These are phyloP conservation scores for Pogonognathellus flavescens DNA, from an alignment of 1,140 invertebrate species.

Conservation along the genomic window DNA sequence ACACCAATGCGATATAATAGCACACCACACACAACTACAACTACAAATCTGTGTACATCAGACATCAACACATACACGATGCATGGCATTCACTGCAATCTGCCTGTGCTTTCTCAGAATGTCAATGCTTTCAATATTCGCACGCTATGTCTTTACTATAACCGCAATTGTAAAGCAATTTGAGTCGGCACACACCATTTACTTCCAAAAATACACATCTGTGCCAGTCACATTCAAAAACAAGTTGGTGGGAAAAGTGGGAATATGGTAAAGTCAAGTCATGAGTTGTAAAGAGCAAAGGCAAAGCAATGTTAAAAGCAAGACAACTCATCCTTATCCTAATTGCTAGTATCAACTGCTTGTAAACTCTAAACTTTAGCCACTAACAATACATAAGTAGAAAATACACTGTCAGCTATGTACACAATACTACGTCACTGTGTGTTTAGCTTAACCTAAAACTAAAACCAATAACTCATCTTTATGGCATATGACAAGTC, in stretches of 20 bases:
- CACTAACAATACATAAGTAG: background rate
- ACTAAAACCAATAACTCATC: conserved; percentile 8
- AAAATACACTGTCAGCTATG: background rate
- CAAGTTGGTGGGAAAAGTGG: conserved; percentile 40
- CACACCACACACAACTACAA: conserved; percentile 17
- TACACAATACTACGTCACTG: background rate
- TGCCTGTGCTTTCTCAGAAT: conserved; percentile 42
- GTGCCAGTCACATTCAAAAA: conserved; percentile 45
- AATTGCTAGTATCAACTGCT: conserved; percentile 21
- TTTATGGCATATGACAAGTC: conserved; percentile 23
- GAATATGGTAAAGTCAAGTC: conserved; percentile 11
- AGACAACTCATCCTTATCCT: conserved; percentile 30
- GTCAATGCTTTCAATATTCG: conserved; percentile 57
- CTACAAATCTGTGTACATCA: conserved; percentile 23
- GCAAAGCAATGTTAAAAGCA: background rate
- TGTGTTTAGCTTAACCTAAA: background rate
- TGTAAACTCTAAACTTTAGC: conserved; percentile 10
- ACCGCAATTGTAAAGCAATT: conserved; percentile 54
- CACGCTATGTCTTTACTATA: conserved; percentile 32
- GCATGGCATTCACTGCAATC: no score
- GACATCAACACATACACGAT: background rate
- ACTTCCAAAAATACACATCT: conserved; percentile 48
- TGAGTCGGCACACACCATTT: conserved; percentile 48
- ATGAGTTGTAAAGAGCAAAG: background rate
- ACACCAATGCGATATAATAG: background rate